A percentile compares a stretch with the other conserved stretches of the same genome.
phyloP scores from a whole-genome alignment of 2,113 vertebrate genomes.

The Notarius quadriscutis region DNA sequence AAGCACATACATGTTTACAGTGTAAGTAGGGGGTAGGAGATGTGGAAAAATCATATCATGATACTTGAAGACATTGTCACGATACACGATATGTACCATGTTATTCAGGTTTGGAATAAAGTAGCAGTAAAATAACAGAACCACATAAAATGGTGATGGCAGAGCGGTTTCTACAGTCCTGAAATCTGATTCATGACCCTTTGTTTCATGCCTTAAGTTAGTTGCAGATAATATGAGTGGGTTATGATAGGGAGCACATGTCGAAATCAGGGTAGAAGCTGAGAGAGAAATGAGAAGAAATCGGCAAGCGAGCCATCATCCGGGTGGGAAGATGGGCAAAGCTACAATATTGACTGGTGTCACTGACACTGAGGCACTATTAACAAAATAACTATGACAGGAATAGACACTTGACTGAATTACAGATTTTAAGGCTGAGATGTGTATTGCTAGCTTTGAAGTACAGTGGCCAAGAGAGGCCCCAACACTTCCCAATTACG shows the following conservation, averaged over 20 bases:
- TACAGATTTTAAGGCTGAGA: background rate
- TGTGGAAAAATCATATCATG: slow-evolving; percentile 5
- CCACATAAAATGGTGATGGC: background rate
- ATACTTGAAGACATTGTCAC: background rate
- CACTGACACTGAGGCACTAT: background rate
- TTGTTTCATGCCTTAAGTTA: no score
- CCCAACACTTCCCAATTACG: no score
- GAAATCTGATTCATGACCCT: background rate
- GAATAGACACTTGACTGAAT: background rate
- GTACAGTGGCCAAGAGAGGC: no score
- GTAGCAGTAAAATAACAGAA: slow-evolving; percentile 2
- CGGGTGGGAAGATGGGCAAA: background rate
- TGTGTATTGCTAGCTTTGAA: background rate
- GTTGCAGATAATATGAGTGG: background rate
- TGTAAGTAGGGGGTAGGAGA: slow-evolving; percentile 7
- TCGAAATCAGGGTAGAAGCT: background rate
- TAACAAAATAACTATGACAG: background rate
- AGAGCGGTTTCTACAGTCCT: background rate
- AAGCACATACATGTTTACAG: slow-evolving; percentile 42
- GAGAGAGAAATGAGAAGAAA: background rate
- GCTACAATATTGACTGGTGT: background rate
- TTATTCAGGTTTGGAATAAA: slow-evolving; percentile 4
- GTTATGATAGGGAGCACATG: background rate
- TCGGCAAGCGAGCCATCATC: background rate
- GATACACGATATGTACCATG: background rate